These are phyloP conservation scores for Phortica variegata DNA, from an alignment of 1,140 invertebrate genomes.

Conservation along the genomic window DNA sequence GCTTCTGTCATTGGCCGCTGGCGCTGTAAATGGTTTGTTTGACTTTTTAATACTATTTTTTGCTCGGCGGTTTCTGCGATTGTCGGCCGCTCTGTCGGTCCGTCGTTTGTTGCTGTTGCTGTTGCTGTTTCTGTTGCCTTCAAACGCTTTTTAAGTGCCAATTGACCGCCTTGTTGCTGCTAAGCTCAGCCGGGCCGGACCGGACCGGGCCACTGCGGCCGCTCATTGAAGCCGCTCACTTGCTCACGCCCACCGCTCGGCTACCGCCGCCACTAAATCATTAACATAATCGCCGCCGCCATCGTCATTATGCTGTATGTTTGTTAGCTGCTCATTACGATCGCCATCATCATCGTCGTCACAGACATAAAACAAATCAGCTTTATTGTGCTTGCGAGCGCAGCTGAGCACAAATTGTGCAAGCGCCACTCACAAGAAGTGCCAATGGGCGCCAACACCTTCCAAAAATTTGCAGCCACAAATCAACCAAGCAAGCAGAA, in stretches of 20 bases:
- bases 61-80: neutral
- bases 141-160: conserved; percentile 16
- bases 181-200: no score
- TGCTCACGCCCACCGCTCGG: no score
- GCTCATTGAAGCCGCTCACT: no score
- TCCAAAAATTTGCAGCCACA: conserved; percentile 21
- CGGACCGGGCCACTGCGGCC: no score
- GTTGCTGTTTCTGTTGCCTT: neutral
- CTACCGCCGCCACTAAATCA: conserved; percentile 22
- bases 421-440: conserved; percentile 13
- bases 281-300: neutral
- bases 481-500: neutral
- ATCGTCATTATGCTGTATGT: neutral
- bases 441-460: conserved; percentile 35
- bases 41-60: conserved; percentile 21
- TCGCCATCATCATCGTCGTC: neutral
- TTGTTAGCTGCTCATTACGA: neutral
- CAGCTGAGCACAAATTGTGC: conserved; percentile 21
- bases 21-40: conserved; percentile 25
- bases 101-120: no score
- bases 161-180: no score
- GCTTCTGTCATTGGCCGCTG: conserved; percentile 3
- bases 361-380: neutral
- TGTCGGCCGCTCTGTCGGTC: no score
- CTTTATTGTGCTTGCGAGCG: neutral